Evolutionary conservation across 2,113 vertebrate genomes (phyloP).

Genomic region (Naja naja): DNA sequence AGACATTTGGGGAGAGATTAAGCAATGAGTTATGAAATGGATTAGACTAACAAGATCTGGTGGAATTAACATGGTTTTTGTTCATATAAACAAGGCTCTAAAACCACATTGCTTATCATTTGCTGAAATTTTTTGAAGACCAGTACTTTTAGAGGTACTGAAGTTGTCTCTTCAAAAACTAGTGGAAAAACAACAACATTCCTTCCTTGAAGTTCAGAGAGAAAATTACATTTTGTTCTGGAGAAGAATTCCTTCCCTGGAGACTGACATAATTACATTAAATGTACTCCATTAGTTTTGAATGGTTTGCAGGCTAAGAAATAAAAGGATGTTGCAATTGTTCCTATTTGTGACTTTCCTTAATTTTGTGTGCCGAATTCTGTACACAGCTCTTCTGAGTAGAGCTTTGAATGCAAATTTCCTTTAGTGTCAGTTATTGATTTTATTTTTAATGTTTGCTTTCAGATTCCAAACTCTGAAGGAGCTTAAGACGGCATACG

Average conservation of each 20-base stretch:
- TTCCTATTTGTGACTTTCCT: neutral
- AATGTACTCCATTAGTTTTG: neutral
- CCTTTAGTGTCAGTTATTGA: neutral
- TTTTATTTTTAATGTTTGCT: neutral
- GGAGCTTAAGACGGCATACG: rapidly evolving
- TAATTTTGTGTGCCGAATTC: neutral
- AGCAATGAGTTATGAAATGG: neutral
- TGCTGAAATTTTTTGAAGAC: neutral
- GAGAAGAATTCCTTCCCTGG: neutral
- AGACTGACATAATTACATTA: neutral
- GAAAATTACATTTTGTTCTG: neutral
- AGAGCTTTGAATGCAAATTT: neutral
- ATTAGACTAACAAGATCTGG: neutral
- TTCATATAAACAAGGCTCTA: neutral
- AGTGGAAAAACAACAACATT: neutral
- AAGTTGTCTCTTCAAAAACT: neutral
- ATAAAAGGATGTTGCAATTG: neutral
- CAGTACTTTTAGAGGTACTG: neutral
- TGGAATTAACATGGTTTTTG: neutral
- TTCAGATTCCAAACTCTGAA: neutral
- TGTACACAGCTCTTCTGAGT: neutral
- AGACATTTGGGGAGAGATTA: neutral
- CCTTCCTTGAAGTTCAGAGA: neutral
- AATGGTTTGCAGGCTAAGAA: neutral
- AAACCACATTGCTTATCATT: neutral